Percentiles rank a stretch among this genome's conserved stretches.
Conservation (phyloP, 2,797 vertebrate species). For the Phoebastria nigripes region DNA sequence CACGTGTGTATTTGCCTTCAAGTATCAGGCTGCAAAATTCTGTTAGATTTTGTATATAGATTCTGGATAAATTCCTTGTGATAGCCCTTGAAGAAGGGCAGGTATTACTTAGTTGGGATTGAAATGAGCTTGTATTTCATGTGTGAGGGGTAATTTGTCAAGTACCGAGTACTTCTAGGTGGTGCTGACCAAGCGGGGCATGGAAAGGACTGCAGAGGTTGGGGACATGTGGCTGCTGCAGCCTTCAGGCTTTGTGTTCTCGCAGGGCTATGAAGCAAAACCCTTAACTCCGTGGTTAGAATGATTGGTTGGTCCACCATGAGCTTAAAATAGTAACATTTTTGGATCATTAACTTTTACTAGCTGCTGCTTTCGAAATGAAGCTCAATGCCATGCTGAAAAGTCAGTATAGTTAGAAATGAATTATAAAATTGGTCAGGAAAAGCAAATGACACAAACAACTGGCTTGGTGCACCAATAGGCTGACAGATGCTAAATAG, state of each 20-base stretch:
- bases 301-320: neutral
- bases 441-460: neutral
- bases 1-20: neutral
- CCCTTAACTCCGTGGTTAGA: neutral
- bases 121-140: neutral
- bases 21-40: neutral
- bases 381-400: neutral
- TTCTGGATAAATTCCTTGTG: neutral
- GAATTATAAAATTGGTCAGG: neutral
- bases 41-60: neutral
- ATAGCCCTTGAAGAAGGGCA: neutral
- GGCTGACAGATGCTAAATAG: neutral
- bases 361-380: neutral
- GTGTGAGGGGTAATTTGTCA: too few relatives aligned
- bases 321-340: neutral
- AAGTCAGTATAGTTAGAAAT: neutral
- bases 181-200: neutral
- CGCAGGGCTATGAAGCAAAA: neutral
- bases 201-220: neutral
- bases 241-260: neutral
- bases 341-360: conserved; percentile 24
- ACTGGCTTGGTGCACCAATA: neutral
- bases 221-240: neutral
- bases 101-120: neutral
- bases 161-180: neutral